These are phyloP conservation scores for Spheniscus humboldti DNA, from an alignment of 2,797 vertebrate genomes.

Conservation along the genomic window DNA sequence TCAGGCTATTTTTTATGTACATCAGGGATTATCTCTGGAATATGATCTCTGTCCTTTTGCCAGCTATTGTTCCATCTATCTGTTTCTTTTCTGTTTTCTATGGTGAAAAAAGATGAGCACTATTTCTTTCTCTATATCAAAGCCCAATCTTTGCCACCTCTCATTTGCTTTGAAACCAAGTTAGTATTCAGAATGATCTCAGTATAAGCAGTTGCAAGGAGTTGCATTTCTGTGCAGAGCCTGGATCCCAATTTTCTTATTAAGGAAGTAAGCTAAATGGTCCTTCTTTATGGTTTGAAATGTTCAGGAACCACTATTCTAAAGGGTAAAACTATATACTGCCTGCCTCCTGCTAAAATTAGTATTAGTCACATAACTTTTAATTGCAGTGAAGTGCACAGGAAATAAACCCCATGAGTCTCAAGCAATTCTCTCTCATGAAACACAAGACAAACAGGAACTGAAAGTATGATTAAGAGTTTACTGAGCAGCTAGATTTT, in stretches of 20 bases:
- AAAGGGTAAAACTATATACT: background rate
- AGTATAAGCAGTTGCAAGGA: background rate
- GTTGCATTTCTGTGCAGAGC: background rate
- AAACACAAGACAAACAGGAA: background rate
- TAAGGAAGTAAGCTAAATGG: background rate
- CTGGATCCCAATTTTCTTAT: background rate
- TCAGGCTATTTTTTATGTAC: background rate
- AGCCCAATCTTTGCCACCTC: background rate
- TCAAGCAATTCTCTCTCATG: background rate
- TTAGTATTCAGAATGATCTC: background rate
- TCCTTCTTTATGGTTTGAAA: background rate
- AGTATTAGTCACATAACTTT: background rate
- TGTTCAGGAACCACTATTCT: background rate
- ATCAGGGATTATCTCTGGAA: background rate
- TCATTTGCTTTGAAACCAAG: background rate
- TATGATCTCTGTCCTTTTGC: background rate
- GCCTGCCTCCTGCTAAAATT: background rate
- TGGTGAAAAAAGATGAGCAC: background rate
- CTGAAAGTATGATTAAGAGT: background rate
- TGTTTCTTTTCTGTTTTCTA: background rate
- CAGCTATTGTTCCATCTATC: background rate
- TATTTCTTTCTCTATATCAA: background rate
- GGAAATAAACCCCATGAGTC: background rate
- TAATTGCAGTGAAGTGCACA: background rate
- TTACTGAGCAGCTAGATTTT: background rate